These are phyloP conservation scores for Drosophila neoperkinsi DNA, from an alignment of 2,888 invertebrate genomes.

Conservation along the genomic window DNA sequence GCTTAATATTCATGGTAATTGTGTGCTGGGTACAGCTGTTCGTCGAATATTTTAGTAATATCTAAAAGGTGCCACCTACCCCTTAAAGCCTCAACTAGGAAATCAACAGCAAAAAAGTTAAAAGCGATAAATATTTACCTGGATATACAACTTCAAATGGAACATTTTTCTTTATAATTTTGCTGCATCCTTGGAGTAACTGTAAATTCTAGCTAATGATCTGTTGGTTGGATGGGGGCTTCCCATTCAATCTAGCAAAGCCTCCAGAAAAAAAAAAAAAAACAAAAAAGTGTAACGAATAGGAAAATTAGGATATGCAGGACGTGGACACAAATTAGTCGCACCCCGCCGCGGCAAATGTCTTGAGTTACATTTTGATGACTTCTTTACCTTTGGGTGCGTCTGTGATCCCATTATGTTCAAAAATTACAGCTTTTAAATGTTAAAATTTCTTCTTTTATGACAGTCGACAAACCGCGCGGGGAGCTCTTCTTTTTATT, in stretches of 20 bases:
- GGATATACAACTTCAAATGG: slow-evolving; percentile 28
- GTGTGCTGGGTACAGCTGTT: slow-evolving; percentile 69
- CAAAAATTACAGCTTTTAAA: slow-evolving; percentile 70
- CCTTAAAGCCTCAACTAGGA: slow-evolving; percentile 25
- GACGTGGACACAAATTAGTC: slow-evolving; percentile 69
- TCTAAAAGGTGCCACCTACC: slow-evolving; percentile 44
- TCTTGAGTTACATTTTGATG: slow-evolving; percentile 80
- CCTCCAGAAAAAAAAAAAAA: slow-evolving; percentile 31
- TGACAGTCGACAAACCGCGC: slow-evolving; percentile 46
- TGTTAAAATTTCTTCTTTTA: slow-evolving; percentile 61
- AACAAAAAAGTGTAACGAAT: slow-evolving; percentile 71
- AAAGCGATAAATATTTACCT: slow-evolving; percentile 52
- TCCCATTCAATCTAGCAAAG: slow-evolving; percentile 49
- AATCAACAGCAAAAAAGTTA: slow-evolving; percentile 48
- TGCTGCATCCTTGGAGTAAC: slow-evolving; percentile 63
- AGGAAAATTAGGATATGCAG: slow-evolving; percentile 57
- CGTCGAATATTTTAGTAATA: slow-evolving; percentile 56
- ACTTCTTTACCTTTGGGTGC: slow-evolving; percentile 70
- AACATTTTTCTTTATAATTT: slow-evolving; percentile 53
- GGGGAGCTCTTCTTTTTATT: slow-evolving; percentile 6
- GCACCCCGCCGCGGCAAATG: slow-evolving; percentile 58
- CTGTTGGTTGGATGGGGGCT: slow-evolving; percentile 65
- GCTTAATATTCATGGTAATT: slow-evolving; percentile 76
- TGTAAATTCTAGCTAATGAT: slow-evolving; percentile 84
- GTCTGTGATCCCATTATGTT: slow-evolving; percentile 64